A percentile compares a stretch with the other conserved stretches of the same genome.
phyloP scores from a whole-genome alignment of 2,888 invertebrate genomes.

The Blastobasis lacticolella region DNA sequence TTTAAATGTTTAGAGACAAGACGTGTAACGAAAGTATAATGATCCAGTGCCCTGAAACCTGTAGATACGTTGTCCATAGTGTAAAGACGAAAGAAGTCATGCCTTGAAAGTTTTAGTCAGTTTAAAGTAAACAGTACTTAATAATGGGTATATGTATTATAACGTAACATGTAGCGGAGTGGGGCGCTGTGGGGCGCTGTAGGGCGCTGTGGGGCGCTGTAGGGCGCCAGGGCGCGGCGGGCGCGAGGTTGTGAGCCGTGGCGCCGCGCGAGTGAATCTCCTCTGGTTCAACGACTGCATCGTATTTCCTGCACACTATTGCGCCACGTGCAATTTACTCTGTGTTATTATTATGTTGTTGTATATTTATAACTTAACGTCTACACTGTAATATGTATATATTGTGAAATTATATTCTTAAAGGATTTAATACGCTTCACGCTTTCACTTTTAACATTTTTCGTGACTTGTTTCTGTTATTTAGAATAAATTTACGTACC shows the following conservation, averaged over 20 bases:
- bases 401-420: conserved; percentile 71
- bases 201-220: background rate
- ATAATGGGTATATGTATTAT: conserved; percentile 46
- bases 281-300: conserved; percentile 68
- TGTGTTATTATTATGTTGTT: conserved; percentile 74
- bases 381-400: conserved; percentile 70
- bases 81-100: conserved; percentile 66
- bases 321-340: conserved; percentile 72
- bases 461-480: conserved; percentile 73
- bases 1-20: conserved; percentile 53
- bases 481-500: conserved; percentile 74
- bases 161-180: conserved; percentile 16
- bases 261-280: conserved; percentile 59
- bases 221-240: conserved; percentile 55
- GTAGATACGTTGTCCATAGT: conserved; percentile 70
- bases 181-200: too few species aligned
- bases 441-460: conserved; percentile 69
- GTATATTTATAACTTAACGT: conserved; percentile 70
- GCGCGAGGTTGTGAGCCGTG: conserved; percentile 15
- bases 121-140: conserved; percentile 69
- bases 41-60: conserved; percentile 72
- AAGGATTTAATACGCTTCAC: conserved; percentile 70
- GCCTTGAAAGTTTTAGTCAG: conserved; percentile 71
- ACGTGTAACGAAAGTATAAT: conserved; percentile 64
- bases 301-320: conserved; percentile 68